A percentile compares a stretch with the other conserved stretches of the same genome.
phyloP scores from a whole-genome alignment of 2,113 vertebrate genomes.

The Cnemophilus loriae region DNA sequence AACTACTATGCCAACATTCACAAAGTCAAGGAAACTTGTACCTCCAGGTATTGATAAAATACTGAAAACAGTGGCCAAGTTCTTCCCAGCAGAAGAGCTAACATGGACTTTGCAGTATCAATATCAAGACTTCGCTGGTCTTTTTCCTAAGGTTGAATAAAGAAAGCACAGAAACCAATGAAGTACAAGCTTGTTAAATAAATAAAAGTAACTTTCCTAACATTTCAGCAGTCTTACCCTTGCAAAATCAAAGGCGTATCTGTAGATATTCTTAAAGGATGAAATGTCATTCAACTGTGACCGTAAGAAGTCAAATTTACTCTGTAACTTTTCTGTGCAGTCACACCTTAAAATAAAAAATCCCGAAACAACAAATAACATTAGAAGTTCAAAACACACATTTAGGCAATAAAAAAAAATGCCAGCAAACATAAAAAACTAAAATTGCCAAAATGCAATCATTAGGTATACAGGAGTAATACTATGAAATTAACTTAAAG shows the following conservation, averaged over 20 bases:
- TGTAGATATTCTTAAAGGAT: constrained; percentile 96
- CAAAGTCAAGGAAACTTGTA: constrained; percentile 56
- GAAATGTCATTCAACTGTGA: constrained; percentile 87
- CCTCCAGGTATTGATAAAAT: constrained; percentile 94
- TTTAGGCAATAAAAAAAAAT: neutral
- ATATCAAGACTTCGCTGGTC: constrained; percentile 95
- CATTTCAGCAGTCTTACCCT: constrained; percentile 78
- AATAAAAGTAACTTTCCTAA: neutral
- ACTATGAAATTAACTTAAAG: neutral
- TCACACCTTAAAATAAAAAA: constrained; percentile 82
- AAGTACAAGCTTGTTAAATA: neutral
- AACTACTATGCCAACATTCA: neutral
- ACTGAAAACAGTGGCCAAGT: constrained; percentile 93
- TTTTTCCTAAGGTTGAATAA: constrained; percentile 80
- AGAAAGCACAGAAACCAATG: neutral
- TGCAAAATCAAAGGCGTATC: constrained; percentile 98
- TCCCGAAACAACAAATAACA: neutral
- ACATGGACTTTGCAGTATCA: constrained; percentile 94
- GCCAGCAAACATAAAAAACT: neutral
- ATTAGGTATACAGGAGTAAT: neutral
- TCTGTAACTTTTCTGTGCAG: constrained; percentile 88
- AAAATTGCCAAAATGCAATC: neutral
- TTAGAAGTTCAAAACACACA: neutral
- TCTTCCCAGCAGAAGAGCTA: constrained; percentile 88
- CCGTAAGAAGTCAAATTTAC: constrained; percentile 89